Evolutionary conservation across 2,113 vertebrate species (phyloP), one percentile per base, ranked within the genome.

Genomic region (Microcebus jonahi): DNA sequence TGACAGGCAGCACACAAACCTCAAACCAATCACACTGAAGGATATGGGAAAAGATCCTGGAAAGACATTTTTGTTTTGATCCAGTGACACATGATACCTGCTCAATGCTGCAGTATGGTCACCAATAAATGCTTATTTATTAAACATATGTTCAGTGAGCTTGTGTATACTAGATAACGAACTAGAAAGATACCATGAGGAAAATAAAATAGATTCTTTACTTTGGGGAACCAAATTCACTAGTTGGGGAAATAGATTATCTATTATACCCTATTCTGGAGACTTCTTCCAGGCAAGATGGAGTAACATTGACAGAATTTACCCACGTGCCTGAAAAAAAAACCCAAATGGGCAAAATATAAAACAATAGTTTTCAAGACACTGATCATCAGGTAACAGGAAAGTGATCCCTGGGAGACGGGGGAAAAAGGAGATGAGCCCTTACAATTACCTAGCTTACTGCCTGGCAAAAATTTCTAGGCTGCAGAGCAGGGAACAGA

Each of bases 11-110:
- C 36, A 67, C 39, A 82, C 17, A 87, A 82, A 82, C 61, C 34
- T 95, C 68, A 76, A 76, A 14, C 36, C 85, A 90, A 82, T 45
- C n/a, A 63, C 83, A 95, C 36, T 42, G 50, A 95, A 79, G 68
- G 18, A 93, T 71, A 11, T 59, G 34, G 53, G 61, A 48, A 10
- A 13, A 93, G 67, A 45, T 63, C 42, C 68, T 80, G 29, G 12
- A 82, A 76, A 65, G 45, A 29, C 12, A 55, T 53, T 84, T 92
- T 70, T 83, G 65, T 21, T 96, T 96, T 94, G 20, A 88, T 8
- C 50, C 57, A 75, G 2, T 4, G 14, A 88, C 9, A 81, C 45
- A 70, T 2, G 17, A 86, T 11, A 82, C 10, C 87, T 87, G 18
- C 34, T 90, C 25, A 55, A 39, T 67, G 67, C 25, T 92, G 39